phyloP scores from a whole-genome alignment of 2,113 vertebrate species.

The rabbit (Oryctolagus cuniculus) region mOryCun1.1 NC_091434.1:88644501-88645000 shows the following conservation, averaged over 20 bases:
- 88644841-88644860: not conserved
- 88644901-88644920: not conserved
- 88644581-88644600: not conserved
- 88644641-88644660: not conserved
- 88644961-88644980: not conserved
- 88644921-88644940: not conserved
- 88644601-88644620: not conserved
- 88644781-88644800: not conserved
- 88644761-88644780: not conserved
- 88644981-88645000: slow-evolving; percentile 1
- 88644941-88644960: slow-evolving; percentile 28
- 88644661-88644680: not conserved
- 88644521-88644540: too few species aligned
- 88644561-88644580: too few species aligned
- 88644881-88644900: not conserved
- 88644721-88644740: not conserved
- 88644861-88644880: slow-evolving; percentile 9
- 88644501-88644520: too few species aligned
- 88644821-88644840: not conserved
- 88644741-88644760: not conserved
- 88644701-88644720: not conserved
- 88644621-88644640: not conserved
- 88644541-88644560: too few species aligned
- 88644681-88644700: not conserved
- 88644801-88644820: not conserved